These are phyloP conservation scores for Galaxea fascicularis DNA, from an alignment of 92 coral and sea anemone species.

Conservation along the genomic window DNA sequence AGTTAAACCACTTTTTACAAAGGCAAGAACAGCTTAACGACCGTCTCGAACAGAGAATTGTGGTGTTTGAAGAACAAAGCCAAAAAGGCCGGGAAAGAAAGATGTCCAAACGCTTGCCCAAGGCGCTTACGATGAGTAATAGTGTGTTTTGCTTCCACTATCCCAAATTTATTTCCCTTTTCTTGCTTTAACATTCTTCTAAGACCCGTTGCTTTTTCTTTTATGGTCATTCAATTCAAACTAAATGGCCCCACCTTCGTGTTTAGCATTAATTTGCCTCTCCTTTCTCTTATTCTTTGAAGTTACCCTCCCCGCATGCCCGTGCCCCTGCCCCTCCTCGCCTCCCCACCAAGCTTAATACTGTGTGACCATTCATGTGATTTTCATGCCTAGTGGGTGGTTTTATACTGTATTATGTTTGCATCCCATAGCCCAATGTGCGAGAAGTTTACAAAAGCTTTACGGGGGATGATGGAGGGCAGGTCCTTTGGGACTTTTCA, in stretches of 20 bases:
- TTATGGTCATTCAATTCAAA: no score
- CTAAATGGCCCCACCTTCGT: background rate
- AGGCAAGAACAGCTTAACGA: background rate
- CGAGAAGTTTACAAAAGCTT: slow-evolving; percentile 23
- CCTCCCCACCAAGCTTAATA: no score
- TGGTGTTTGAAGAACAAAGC: background rate
- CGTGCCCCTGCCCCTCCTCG: no score
- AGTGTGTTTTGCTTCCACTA: background rate
- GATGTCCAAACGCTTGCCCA: slow-evolving; percentile 10
- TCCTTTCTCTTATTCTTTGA: no score
- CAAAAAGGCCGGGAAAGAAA: background rate
- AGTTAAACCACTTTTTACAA: background rate
- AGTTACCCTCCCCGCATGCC: no score
- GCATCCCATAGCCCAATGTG: slow-evolving; percentile 11
- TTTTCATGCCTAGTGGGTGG: background rate
- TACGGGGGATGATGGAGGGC: background rate
- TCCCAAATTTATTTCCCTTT: no score
- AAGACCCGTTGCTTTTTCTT: background rate
- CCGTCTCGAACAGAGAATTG: slow-evolving; percentile 23
- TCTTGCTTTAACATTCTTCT: background rate
- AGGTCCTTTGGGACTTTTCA: slow-evolving; percentile 15
- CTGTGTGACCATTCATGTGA: no score
- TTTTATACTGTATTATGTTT: background rate
- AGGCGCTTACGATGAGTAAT: slow-evolving; percentile 10
- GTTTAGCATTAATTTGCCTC: no score